Conservation (phyloP, 2,888 invertebrate species). For the Deilephila elpenor region DNA sequence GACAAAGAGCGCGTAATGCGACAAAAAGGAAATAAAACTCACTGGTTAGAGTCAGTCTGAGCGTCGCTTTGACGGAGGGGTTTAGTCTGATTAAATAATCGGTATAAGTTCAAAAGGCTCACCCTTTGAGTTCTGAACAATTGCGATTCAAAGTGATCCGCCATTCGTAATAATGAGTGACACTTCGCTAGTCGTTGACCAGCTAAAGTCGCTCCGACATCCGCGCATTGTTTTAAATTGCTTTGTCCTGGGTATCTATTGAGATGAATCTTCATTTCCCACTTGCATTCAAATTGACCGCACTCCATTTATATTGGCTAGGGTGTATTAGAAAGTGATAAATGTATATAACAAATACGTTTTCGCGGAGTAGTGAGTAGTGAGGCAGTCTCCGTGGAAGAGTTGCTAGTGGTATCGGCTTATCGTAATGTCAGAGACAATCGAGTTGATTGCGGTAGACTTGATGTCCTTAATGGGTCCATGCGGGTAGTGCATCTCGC, state of each 20-base stretch:
- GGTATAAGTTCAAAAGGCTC: conserved; percentile 25
- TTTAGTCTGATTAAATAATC: conserved; percentile 25
- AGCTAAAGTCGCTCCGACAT: conserved; percentile 37
- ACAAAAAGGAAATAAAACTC: not conserved
- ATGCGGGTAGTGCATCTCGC: conserved; percentile 24
- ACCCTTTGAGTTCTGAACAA: conserved; percentile 32
- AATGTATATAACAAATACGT: not conserved
- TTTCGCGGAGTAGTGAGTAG: not conserved
- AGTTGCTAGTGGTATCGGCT: not conserved
- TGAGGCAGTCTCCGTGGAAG: not conserved
- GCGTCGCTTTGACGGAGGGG: not conserved
- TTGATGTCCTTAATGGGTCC: conserved; percentile 1
- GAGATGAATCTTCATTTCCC: conserved; percentile 42
- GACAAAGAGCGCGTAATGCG: not conserved
- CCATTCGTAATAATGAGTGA: conserved; percentile 36
- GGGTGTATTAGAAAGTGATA: not conserved
- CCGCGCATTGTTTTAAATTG: conserved; percentile 61
- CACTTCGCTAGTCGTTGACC: conserved; percentile 38
- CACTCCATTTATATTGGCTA: not conserved
- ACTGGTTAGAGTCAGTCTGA: not conserved
- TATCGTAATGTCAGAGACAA: conserved; percentile 1
- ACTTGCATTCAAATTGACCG: conserved; percentile 24
- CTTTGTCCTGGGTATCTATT: conserved; percentile 53
- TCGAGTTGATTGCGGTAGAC: conserved; percentile 9
- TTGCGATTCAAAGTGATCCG: conserved; percentile 30